These are phyloP conservation scores for Drosophila tropicalis DNA, from an alignment of 1,140 invertebrate genomes.

Conservation along the genomic window DNA sequence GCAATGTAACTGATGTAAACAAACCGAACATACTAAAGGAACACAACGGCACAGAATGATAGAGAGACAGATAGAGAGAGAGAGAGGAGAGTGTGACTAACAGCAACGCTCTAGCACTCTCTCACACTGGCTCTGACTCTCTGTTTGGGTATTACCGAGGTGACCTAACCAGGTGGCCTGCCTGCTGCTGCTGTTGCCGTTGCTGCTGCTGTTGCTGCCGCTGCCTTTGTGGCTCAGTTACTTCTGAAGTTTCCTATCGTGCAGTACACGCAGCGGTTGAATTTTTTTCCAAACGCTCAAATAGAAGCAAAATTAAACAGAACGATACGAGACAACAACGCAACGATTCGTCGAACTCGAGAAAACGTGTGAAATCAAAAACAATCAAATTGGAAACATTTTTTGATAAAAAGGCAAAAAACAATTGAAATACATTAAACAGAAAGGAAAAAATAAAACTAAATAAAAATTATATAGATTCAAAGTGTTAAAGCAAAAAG, in stretches of 20 bases:
- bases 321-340: slow-evolving; percentile 35
- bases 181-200: neutral
- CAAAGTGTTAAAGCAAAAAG: neutral
- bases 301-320: slow-evolving; percentile 27
- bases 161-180: slow-evolving; percentile 44
- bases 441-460: neutral
- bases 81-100: no score
- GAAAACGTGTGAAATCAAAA: neutral
- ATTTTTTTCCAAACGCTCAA: slow-evolving; percentile 13
- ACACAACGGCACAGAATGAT: neutral
- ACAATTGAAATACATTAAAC: slow-evolving; percentile 3
- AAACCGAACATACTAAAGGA: slow-evolving; percentile 1
- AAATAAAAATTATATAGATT: neutral
- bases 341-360: slow-evolving; percentile 33
- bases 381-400: neutral
- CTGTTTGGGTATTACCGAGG: slow-evolving; percentile 34
- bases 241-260: slow-evolving; percentile 65
- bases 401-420: neutral
- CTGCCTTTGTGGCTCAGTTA: slow-evolving; percentile 64
- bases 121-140: neutral
- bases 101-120: slow-evolving; percentile 7
- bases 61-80: neutral
- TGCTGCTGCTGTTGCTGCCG: neutral
- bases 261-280: slow-evolving; percentile 51
- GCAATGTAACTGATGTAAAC: slow-evolving; percentile 14